Percentiles rank a stretch among this genome's conserved stretches.
phyloP scores from a whole-genome alignment of 2,113 vertebrate species.

The Crotalus tigris region DNA sequence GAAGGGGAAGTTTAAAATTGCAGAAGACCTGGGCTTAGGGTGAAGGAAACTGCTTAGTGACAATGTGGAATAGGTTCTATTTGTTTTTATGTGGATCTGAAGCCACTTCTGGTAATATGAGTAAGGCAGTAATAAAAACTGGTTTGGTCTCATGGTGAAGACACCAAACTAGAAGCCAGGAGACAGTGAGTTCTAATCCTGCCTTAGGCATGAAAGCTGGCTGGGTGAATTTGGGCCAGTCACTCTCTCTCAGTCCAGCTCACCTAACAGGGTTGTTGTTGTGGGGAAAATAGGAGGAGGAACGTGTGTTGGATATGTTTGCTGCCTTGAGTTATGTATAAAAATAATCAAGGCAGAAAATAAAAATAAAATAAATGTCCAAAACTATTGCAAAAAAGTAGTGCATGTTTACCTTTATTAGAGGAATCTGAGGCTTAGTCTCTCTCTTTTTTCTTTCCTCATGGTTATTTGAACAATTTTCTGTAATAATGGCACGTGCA shows the following conservation, averaged over 20 bases:
- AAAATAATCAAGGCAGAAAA: background rate
- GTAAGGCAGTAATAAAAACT: background rate
- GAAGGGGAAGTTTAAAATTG: background rate
- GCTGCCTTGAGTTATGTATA: background rate
- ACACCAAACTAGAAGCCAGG: background rate
- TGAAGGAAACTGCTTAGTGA: background rate
- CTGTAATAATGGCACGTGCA: slow-evolving; percentile 7
- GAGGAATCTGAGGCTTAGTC: slow-evolving; percentile 30
- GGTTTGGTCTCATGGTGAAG: background rate
- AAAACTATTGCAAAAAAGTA: background rate
- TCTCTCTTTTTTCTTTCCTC: slow-evolving; percentile 8
- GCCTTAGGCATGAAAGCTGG: background rate
- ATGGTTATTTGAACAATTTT: slow-evolving; percentile 10
- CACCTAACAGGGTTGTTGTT: background rate
- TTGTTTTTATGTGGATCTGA: background rate
- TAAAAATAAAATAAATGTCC: background rate
- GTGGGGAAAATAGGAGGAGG: background rate
- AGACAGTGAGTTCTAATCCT: background rate
- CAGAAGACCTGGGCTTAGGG: background rate
- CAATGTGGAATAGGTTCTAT: background rate
- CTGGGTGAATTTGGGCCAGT: background rate
- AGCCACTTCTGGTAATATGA: background rate
- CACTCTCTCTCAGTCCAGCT: background rate
- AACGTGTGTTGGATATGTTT: background rate
- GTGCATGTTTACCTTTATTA: slow-evolving; percentile 60